A percentile compares a stretch with the other conserved stretches of the same genome.
phyloP scores from a whole-genome alignment of 2,888 invertebrate species.

The Eupsilia transversa region DNA sequence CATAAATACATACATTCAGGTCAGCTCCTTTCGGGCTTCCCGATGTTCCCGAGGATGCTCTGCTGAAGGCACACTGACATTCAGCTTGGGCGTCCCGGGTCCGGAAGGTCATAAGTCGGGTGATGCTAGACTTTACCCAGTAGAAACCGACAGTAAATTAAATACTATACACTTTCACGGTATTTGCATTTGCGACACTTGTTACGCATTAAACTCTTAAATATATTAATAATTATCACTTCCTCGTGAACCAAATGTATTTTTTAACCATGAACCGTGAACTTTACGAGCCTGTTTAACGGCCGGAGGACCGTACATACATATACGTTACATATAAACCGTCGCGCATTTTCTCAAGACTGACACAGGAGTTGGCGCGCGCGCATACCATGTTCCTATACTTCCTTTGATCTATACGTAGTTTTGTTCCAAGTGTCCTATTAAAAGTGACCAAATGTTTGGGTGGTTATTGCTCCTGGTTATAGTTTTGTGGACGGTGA shows the following conservation, averaged over 20 bases:
- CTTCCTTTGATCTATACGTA: conserved; percentile 25
- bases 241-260: conserved; percentile 70
- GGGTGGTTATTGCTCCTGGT: conserved; percentile 71
- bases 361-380: conserved; percentile 46
- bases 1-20: neutral
- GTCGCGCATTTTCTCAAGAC: conserved; percentile 35
- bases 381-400: conserved; percentile 33
- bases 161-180: conserved; percentile 3
- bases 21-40: neutral
- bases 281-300: conserved; percentile 72
- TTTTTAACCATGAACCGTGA: conserved; percentile 71
- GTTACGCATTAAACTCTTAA: conserved; percentile 37
- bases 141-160: neutral
- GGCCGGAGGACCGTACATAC: conserved; percentile 56
- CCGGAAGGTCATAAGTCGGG: neutral
- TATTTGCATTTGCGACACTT: conserved; percentile 19
- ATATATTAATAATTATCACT: conserved; percentile 61
- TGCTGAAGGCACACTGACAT: neutral
- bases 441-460: conserved; percentile 71
- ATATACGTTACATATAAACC: conserved; percentile 61
- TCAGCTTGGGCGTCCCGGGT: neutral
- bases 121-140: neutral
- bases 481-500: conserved; percentile 69
- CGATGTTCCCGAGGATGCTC: neutral
- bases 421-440: conserved; percentile 28